A percentile compares a stretch with the other conserved stretches of the same genome.
phyloP scores from a whole-genome alignment of 2,888 invertebrate genomes.

The Maniola hyperantus region DNA sequence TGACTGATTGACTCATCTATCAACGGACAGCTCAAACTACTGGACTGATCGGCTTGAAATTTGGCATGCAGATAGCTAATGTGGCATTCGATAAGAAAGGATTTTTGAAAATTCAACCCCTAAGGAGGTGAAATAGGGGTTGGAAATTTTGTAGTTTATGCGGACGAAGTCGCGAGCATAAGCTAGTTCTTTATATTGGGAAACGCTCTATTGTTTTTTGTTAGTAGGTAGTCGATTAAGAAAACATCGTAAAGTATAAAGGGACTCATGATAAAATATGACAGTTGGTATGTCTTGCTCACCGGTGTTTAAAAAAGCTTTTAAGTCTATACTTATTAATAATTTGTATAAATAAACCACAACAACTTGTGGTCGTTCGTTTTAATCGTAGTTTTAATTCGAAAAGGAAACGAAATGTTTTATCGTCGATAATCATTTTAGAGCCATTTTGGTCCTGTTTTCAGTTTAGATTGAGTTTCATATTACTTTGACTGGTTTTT shows the following conservation, averaged over 20 bases:
- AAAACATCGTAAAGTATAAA: slow-evolving; percentile 29
- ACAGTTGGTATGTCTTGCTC: slow-evolving; percentile 45
- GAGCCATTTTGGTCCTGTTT: slow-evolving; percentile 21
- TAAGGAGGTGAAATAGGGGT: too few species aligned
- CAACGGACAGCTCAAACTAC: too few species aligned
- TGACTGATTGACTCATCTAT: too few species aligned
- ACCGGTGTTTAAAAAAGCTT: slow-evolving; percentile 45
- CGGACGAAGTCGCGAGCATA: too few species aligned
- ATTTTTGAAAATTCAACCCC: too few species aligned
- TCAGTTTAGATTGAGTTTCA: background rate
- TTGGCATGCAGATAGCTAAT: too few species aligned
- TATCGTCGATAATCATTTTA: slow-evolving; percentile 30
- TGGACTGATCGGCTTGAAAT: too few species aligned
- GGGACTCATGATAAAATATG: slow-evolving; percentile 39
- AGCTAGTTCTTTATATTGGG: too few species aligned
- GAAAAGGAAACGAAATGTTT: slow-evolving; percentile 34
- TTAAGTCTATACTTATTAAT: slow-evolving; percentile 41
- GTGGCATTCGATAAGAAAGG: too few species aligned
- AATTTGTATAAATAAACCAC: slow-evolving; percentile 36
- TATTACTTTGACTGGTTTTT: too few species aligned
- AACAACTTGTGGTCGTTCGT: slow-evolving; percentile 25
- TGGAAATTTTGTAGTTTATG: too few species aligned
- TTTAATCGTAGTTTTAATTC: slow-evolving; percentile 35
- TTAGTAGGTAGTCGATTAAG: background rate
- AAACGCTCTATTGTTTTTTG: background rate